Conservation (phyloP, 2,888 invertebrate genomes). For the Lumbricus terrestris region DNA sequence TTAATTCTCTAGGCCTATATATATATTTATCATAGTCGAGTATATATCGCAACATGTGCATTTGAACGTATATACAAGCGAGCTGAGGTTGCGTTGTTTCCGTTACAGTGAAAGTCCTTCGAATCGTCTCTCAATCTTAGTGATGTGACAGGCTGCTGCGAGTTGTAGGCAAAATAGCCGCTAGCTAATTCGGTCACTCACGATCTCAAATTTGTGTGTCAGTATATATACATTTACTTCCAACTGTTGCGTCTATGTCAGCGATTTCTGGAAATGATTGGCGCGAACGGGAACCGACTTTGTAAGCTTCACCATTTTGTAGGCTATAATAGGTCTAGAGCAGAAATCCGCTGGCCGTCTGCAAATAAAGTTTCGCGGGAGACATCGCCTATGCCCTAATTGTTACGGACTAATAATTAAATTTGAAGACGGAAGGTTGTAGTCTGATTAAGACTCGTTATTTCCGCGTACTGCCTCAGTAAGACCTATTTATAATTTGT, state of each 20-base stretch:
- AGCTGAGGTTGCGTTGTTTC: neutral
- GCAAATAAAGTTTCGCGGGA: neutral
- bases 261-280: neutral
- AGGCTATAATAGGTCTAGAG: neutral
- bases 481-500: neutral
- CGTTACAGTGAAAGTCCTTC: neutral
- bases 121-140: no score
- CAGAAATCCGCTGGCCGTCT: neutral
- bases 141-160: neutral
- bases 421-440: neutral
- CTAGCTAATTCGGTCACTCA: no score
- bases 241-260: neutral
- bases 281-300: neutral
- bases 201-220: no score
- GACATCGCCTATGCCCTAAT: neutral
- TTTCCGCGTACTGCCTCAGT: neutral
- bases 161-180: no score
- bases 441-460: neutral
- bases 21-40: neutral
- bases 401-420: neutral
- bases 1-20: neutral
- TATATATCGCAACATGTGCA: neutral
- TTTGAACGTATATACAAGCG: neutral
- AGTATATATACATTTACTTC: no score
- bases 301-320: neutral